Evolutionary conservation across 2,888 invertebrate species (phyloP).

Genomic region (Dione vanillae): DNA sequence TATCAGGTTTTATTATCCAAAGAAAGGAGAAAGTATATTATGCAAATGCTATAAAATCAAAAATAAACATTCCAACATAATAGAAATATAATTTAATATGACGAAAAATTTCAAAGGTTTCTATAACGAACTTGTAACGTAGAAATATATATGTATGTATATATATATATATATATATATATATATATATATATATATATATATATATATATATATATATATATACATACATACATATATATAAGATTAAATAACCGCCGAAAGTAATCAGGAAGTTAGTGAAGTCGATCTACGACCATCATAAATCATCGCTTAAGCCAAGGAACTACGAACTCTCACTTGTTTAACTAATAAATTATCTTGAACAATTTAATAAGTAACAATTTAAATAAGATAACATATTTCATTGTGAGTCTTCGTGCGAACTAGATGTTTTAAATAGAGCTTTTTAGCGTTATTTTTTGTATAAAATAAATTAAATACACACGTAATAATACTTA

Average conservation of each 20-base stretch:
- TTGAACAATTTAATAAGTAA: not conserved
- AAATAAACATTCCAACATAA: not conserved
- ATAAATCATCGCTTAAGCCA: constrained; percentile 25
- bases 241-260: constrained; percentile 14
- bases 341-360: constrained; percentile 9
- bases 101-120: no score
- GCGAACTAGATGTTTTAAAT: not conserved
- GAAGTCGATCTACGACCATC: constrained; percentile 19
- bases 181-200: no score
- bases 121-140: no score
- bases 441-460: not conserved
- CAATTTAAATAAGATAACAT: not conserved
- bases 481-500: no score
- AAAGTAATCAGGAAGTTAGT: constrained; percentile 21
- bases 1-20: not conserved
- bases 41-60: constrained; percentile 1
- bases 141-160: not conserved
- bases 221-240: no score
- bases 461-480: no score
- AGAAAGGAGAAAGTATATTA: not conserved
- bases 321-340: constrained; percentile 15
- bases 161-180: no score
- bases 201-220: no score
- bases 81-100: no score
- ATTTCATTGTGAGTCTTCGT: not conserved